These are phyloP conservation scores for Drosophila prostipennis DNA, from an alignment of 2,888 invertebrate species.

Conservation along the genomic window DNA sequence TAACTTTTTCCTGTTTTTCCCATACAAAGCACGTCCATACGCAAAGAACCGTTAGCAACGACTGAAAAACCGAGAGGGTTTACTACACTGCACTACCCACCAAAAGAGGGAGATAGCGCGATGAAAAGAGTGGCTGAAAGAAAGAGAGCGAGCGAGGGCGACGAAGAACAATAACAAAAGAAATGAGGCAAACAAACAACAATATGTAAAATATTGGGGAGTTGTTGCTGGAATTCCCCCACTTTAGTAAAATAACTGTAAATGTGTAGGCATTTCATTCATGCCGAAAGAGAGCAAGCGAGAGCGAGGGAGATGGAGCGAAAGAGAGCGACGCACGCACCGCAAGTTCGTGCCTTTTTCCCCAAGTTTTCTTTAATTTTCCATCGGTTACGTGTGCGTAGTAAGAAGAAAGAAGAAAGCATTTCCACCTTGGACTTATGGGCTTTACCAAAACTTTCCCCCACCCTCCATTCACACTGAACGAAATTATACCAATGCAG, in stretches of 20 bases:
- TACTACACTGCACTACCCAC: constrained; percentile 31
- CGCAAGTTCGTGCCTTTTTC: constrained; percentile 36
- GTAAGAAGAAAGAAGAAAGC: constrained; percentile 54
- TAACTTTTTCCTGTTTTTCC: constrained; percentile 6
- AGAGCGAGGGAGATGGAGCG: constrained; percentile 2
- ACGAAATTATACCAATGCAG: background rate
- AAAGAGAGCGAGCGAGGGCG: constrained; percentile 1
- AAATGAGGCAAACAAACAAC: constrained; percentile 51
- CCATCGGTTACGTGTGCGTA: constrained; percentile 67
- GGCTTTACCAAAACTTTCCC: constrained; percentile 16
- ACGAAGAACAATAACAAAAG: constrained; percentile 39
- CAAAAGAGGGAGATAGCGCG: background rate
- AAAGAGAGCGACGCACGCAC: constrained; percentile 66
- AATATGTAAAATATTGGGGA: constrained; percentile 64
- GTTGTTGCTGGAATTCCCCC: constrained; percentile 39
- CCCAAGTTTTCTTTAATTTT: constrained; percentile 26
- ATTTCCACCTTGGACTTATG: constrained; percentile 51
- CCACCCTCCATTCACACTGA: constrained; percentile 17
- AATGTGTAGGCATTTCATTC: constrained; percentile 80
- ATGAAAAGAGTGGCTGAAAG: background rate
- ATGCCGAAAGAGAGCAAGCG: constrained; percentile 42
- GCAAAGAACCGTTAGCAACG: constrained; percentile 84
- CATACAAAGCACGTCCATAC: constrained; percentile 81
- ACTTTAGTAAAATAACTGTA: constrained; percentile 70
- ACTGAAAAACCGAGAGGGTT: constrained; percentile 64